Evolutionary conservation across 37 sponge, comb jelly and placozoan species (phyloP).

Genomic region (Lycopodina hypogea): DNA sequence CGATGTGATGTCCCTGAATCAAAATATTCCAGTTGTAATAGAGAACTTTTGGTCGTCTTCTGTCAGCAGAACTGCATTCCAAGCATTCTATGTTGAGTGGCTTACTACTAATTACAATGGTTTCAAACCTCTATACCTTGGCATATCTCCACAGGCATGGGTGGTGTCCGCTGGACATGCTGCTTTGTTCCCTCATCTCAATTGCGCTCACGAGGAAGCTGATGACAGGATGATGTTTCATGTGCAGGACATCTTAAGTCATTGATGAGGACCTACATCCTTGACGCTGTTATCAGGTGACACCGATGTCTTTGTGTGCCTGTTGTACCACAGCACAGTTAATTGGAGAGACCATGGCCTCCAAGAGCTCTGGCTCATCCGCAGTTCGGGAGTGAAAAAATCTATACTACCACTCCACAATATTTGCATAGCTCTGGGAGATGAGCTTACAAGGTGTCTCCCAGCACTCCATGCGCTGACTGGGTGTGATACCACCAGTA

Average conservation of each 20-base stretch:
- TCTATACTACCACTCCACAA: conserved; percentile 8
- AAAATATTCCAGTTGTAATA: too few relatives aligned
- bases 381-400: not conserved
- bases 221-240: too few relatives aligned
- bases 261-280: not conserved
- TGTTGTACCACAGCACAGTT: not conserved
- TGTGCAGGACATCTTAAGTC: too few relatives aligned
- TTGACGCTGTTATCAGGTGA: too few relatives aligned
- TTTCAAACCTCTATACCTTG: too few relatives aligned
- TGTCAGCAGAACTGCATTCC: too few relatives aligned
- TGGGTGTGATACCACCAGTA: not conserved
- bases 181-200: too few relatives aligned
- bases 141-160: conserved; percentile 2
- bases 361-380: conserved; percentile 4
- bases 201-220: too few relatives aligned
- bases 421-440: not conserved
- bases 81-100: too few relatives aligned
- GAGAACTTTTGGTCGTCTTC: too few relatives aligned
- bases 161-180: not conserved
- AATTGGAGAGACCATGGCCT: conserved; percentile 1
- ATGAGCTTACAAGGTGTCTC: conserved; percentile 5
- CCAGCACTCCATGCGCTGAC: conserved; percentile 1
- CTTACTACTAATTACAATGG: conserved; percentile 7
- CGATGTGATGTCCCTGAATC: conserved; percentile 3
- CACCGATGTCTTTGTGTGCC: too few relatives aligned